Conservation (phyloP, 2,797 vertebrate genomes). For the Sardinella longiceps region DNA sequence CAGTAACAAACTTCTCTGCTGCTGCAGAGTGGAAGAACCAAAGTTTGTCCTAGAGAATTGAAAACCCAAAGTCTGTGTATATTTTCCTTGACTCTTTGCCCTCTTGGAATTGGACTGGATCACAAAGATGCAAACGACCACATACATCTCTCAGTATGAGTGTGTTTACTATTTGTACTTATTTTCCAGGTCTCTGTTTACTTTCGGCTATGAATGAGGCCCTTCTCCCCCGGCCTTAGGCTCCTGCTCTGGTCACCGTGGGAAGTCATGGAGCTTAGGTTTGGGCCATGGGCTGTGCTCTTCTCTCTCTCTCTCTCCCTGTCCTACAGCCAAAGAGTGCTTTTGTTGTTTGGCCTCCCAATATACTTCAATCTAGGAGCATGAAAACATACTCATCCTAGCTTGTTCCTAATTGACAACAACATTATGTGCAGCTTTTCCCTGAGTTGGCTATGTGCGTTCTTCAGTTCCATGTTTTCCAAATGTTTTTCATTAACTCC, state of each 20-base stretch:
- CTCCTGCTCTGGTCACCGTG: conserved; percentile 16
- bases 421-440: not conserved
- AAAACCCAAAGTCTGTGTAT: conserved; percentile 26
- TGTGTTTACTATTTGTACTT: conserved; percentile 38
- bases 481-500: conserved; percentile 13
- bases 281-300: conserved; percentile 10
- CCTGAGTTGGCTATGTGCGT: conserved; percentile 6
- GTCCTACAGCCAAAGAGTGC: conserved; percentile 19
- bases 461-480: not conserved
- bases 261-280: not conserved
- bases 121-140: conserved; percentile 25
- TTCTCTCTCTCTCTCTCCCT: not conserved
- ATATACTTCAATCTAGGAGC: conserved; percentile 3
- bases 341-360: conserved; percentile 21
- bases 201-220: conserved; percentile 29
- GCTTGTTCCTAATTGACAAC: not conserved
- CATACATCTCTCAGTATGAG: conserved; percentile 28
- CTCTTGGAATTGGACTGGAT: conserved; percentile 24
- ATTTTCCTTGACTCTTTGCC: conserved; percentile 32
- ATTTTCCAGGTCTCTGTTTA: conserved; percentile 38
- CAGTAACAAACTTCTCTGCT: conserved; percentile 10
- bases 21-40: conserved; percentile 25
- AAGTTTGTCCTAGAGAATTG: conserved; percentile 26
- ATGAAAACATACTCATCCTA: not conserved
- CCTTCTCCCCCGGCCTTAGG: conserved; percentile 24